Conservation (phyloP, 2,888 invertebrate genomes). For the Ecliptopera silaceata region DNA sequence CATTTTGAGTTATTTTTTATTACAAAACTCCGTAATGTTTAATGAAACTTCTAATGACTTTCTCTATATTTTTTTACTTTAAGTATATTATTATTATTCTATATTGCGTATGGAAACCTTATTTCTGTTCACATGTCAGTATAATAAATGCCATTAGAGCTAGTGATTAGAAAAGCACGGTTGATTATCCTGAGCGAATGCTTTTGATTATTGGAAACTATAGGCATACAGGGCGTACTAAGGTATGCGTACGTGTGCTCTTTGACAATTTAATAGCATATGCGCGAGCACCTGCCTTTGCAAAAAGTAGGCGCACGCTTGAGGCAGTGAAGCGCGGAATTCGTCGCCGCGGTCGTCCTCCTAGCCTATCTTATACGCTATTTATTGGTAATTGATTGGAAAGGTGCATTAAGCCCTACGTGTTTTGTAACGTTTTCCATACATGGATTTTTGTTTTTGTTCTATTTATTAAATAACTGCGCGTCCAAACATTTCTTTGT, state of each 20-base stretch:
- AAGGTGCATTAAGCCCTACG: constrained; percentile 69
- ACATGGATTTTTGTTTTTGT: constrained; percentile 49
- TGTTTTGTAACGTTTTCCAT: constrained; percentile 58
- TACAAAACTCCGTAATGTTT: no score
- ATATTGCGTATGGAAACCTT: no score
- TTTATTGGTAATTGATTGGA: constrained; percentile 81
- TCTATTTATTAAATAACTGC: constrained; percentile 18
- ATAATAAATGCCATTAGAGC: neutral
- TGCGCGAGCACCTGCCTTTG: constrained; percentile 77
- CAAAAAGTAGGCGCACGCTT: constrained; percentile 81
- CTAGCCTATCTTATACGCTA: constrained; percentile 76
- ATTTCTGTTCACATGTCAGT: no score
- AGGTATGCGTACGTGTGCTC: constrained; percentile 66
- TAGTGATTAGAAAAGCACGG: neutral
- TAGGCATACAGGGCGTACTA: constrained; percentile 60
- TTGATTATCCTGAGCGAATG: constrained; percentile 42
- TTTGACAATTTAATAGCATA: constrained; percentile 83
- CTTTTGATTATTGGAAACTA: constrained; percentile 73
- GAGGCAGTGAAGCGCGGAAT: constrained; percentile 77
- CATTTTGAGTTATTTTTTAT: no score
- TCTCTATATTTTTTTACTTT: no score
- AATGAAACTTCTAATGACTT: no score
- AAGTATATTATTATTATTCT: no score
- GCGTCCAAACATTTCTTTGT: constrained; percentile 23
- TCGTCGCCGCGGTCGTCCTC: constrained; percentile 71